These are phyloP conservation scores for Thermophis baileyi DNA, from an alignment of 2,113 vertebrate genomes.

Conservation along the genomic window DNA sequence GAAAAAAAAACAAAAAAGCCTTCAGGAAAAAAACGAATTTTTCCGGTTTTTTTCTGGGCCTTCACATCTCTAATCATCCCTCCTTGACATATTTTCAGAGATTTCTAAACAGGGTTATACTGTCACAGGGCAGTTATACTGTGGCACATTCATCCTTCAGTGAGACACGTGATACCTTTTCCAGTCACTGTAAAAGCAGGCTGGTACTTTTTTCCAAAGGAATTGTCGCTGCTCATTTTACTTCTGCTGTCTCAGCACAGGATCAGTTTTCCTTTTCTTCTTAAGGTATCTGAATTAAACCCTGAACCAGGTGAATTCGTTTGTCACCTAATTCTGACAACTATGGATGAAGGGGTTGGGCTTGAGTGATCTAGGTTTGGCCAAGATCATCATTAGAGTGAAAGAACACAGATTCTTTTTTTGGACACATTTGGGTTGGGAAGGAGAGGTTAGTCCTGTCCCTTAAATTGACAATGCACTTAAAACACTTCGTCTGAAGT, in stretches of 20 bases:
- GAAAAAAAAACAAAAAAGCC: too few species aligned
- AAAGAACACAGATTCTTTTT: conserved; percentile 32
- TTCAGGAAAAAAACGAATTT: too few species aligned
- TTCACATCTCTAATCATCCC: too few species aligned
- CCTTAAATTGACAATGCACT: conserved; percentile 36
- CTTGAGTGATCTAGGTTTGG: conserved; percentile 20
- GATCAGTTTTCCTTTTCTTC: neutral
- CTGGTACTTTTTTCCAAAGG: neutral
- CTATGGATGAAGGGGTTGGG: conserved; percentile 12
- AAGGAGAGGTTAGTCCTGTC: neutral
- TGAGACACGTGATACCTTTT: neutral
- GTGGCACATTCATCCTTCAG: conserved; percentile 4
- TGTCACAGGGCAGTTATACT: neutral
- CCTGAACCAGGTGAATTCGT: neutral
- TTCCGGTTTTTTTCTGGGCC: too few species aligned
- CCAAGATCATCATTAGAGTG: conserved; percentile 19
- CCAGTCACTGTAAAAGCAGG: neutral
- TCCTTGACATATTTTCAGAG: neutral
- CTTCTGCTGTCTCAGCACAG: neutral
- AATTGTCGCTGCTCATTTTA: neutral
- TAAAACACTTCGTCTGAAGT: conserved; percentile 26
- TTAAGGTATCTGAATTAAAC: neutral
- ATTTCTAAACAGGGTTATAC: neutral
- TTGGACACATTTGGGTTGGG: conserved; percentile 29
- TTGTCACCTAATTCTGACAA: conserved; percentile 25